Base-by-base conservation (phyloP, 1,140 invertebrate species). In the Onthophagus taurus region DNA sequence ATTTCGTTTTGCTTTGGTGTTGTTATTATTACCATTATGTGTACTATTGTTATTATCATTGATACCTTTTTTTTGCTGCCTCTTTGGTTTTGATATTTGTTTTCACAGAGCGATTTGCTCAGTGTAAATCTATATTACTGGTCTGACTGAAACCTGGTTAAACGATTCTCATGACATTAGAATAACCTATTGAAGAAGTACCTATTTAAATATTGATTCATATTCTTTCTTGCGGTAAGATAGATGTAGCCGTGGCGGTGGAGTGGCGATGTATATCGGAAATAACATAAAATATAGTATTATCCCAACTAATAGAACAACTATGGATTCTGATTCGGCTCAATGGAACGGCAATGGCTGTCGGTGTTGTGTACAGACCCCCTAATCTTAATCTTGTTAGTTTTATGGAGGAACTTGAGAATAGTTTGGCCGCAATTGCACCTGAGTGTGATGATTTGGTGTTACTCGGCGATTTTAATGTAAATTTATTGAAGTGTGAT, bases 341-440 rank as follows among this genome's bases (percentile, higher is more conserved):
- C n/a, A 36, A 19, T 19, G 34, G 34, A 2, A 14, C 7, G 9
- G 3, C 4, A 4, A 3, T 36, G 1, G 14, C 5, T 17, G 34
- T 36, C 3, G 34, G 34, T 6, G 7, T 6, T 36, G 14, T 36
- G 8, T 36, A 36, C 21, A 9, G 34, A 7, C 34, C 34, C 11
- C 34, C 34, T 11, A 9, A 36, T 20, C 7, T 2, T 12, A 12
- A 16, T 8, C 12, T 11, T 19, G 2, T 1, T 3, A 9, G 4
- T 20, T 36, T 18, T 36, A 17, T 36, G 3, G 34, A 36, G 3
- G 34, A 36, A 36, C 3, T 36, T 14, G 34, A 36, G 21, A 36
- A 18, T 9, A 36, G 5, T 9, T 20, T 36, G 16, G 18, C 34
- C 2, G 3, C 18, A 5, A 18, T 36, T 1, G 14, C 12, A 9